Base-by-base conservation (phyloP, 2,797 vertebrate genomes). In the Babyrousa celebensis region DNA sequence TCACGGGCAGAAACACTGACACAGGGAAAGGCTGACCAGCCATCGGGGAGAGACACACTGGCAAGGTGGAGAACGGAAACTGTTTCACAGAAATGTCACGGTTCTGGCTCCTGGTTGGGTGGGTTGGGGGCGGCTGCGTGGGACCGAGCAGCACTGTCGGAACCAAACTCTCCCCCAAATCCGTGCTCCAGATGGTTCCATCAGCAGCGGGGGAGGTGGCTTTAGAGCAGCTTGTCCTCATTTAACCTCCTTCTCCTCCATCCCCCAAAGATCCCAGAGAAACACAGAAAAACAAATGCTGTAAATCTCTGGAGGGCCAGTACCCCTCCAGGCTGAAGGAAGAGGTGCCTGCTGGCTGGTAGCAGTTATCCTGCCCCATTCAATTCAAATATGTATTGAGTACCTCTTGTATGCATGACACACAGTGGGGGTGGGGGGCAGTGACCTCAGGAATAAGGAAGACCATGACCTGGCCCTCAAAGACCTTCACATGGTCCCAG, bases 81-180 rank as follows among this genome's bases (percentile, higher is more conserved):
- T 67, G 71, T 70, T 67, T 67, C 72, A 32, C 43, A 65, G 67
- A 92, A 86, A 29, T 92, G 62, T 85, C 91, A 23, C 6, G 3
- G 71, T 82, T 40, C 5, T 58, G 62, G 77, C 29, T 94, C 63
- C 75, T 4, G 7, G 3, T 5, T 32, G 56, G 54, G 40, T 3
- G 0, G 25, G 78, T 12, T 16, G 25, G 68, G n/a, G 21, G n/a
- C 27, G n/a, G 23, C 52, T 68, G 20, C n/a, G 20, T 5, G 86
- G 79, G 60, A 36, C 79, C 60, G 15, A 58, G 65, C 63, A 21
- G 74, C 2, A 1, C 77, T 54, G 36, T 91, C 40, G 62, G 68
- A 95, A 94, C 72, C 43, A 70, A 85, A 12, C 88, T 79, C 54
- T 95, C 60, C 83, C 83, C 91, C 89, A 83, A 58, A 95, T 60